Base-by-base conservation (phyloP, 30 jellyfish, hydroid and myxozoan species). In the Pseudorhiza aurosa region DNA sequence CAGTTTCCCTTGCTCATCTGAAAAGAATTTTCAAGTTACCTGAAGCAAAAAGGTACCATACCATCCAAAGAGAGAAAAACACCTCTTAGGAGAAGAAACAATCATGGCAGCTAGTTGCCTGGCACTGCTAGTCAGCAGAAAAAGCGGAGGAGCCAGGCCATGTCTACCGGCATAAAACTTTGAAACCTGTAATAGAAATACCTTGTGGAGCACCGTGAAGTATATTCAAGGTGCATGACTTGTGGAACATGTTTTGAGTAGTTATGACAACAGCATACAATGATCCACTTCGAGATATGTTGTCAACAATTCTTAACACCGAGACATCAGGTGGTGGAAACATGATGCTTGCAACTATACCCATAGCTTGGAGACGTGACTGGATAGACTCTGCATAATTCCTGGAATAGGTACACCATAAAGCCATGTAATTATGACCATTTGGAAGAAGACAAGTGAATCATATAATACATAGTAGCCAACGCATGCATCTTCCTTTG, bases 131-230 rank as follows among this genome's bases (percentile, higher is more conserved):
- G 10, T 8, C 63, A 14, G 63, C 18, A n/a, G 17, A 68, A 68
- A 42, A 42, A 29, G 24, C n/a, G n/a, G 4, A 58, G 47, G 47
- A 42, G 56, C 10, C 26, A 55, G 19, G 24, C 9, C 10, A 4
- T 31, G 43, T 58, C 74, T 12, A 19, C 56, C n/a, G n/a, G n/a
- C n/a, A n/a, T n/a, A n/a, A n/a, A n/a, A n/a, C n/a, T n/a, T 67
- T 29, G 12, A 44, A 69, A 44, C 47, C 39, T 32, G 62, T 22
- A 37, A 43, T 2, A 69, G 44, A 37, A 42, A 64, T 85, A 93
- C 99, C 99, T 86, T 93, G 99, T 72, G 97, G 89, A n/a, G 96
- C 72, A 30, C 99, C 99, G 59, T 93, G 94, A 18, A 93, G 75
- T 2, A 93, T 60, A 85, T 93, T 93, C 79, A 93, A 71, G 32